phyloP scores from a whole-genome alignment of 2,797 vertebrate species.

The Pygocentrus nattereri region DNA sequence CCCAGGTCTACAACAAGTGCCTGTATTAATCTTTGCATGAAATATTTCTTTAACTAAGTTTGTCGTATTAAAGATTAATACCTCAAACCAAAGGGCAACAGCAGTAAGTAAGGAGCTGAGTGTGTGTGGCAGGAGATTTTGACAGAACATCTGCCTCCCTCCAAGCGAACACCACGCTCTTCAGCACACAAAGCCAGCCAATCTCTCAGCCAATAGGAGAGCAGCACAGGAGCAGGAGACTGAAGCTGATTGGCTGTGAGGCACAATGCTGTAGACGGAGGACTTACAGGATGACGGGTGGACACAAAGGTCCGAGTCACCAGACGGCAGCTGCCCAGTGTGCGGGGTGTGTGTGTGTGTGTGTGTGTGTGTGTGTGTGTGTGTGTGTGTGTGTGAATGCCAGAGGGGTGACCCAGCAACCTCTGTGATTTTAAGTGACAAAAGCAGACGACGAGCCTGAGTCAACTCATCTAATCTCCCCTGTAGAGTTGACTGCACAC shows the following conservation, averaged over 20 bases:
- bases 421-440: conserved; percentile 69
- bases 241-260: conserved; percentile 38
- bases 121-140: not conserved
- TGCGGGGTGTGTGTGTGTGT: conserved; percentile 30
- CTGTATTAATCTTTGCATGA: too few relatives aligned
- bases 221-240: not conserved
- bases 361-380: conserved; percentile 20
- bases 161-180: conserved; percentile 39
- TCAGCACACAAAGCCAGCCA: conserved; percentile 29
- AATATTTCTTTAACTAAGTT: too few relatives aligned
- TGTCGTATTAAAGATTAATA: too few relatives aligned
- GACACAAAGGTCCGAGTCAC: conserved; percentile 73
- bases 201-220: conserved; percentile 28
- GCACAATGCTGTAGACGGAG: conserved; percentile 51
- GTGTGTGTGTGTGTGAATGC: conserved; percentile 40
- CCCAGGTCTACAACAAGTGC: too few relatives aligned
- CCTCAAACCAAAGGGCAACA: too few relatives aligned
- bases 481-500: conserved; percentile 23
- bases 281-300: conserved; percentile 41
- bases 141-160: conserved; percentile 69
- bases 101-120: too few relatives aligned
- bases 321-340: conserved; percentile 74
- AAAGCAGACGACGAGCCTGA: conserved; percentile 68
- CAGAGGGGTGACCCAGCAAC: conserved; percentile 31
- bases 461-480: conserved; percentile 73